Conservation (phyloP, 1,140 invertebrate species). For the Philotrypesis tridentata region DNA sequence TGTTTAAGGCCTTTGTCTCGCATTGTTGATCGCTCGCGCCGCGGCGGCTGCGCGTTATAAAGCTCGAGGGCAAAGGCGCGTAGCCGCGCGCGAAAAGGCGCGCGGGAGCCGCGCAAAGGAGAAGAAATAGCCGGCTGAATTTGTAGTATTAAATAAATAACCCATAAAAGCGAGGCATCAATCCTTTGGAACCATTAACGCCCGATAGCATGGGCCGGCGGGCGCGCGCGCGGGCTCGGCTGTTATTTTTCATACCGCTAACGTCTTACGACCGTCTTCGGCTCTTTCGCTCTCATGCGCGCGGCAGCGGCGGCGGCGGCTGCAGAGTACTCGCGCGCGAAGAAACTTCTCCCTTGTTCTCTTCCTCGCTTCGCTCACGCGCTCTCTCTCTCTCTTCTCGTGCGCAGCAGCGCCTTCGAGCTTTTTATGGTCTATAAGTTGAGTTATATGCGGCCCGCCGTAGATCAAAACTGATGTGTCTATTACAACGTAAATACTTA, state of each 20-base stretch:
- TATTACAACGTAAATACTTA: constrained; percentile 69
- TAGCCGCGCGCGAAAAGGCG: too few relatives aligned
- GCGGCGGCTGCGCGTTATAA: constrained; percentile 6
- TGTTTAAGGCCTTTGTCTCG: constrained; percentile 29
- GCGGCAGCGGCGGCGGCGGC: background rate
- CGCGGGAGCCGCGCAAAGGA: constrained; percentile 44
- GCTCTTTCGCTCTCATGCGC: constrained; percentile 51
- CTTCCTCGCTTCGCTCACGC: constrained; percentile 50
- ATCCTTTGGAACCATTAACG: constrained; percentile 69
- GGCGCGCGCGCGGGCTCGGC: constrained; percentile 53
- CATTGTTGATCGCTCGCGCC: background rate
- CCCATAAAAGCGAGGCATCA: constrained; percentile 72
- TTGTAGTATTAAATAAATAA: constrained; percentile 75
- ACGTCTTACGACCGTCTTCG: constrained; percentile 62
- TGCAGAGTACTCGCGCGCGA: constrained; percentile 29
- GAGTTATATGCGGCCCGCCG: constrained; percentile 62
- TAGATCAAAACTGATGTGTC: constrained; percentile 72
- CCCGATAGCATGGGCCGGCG: constrained; percentile 66
- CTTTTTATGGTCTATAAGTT: constrained; percentile 70
- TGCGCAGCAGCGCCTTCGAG: constrained; percentile 59
- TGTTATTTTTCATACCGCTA: constrained; percentile 73
- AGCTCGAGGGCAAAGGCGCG: constrained; percentile 4
- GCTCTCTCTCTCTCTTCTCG: too few relatives aligned
- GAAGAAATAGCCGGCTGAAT: constrained; percentile 61
- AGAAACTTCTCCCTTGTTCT: constrained; percentile 58